Evolutionary conservation across 1,140 invertebrate genomes (phyloP), one percentile per base, ranked within the genome.

Genomic region (Drosophila navojoa): DNA sequence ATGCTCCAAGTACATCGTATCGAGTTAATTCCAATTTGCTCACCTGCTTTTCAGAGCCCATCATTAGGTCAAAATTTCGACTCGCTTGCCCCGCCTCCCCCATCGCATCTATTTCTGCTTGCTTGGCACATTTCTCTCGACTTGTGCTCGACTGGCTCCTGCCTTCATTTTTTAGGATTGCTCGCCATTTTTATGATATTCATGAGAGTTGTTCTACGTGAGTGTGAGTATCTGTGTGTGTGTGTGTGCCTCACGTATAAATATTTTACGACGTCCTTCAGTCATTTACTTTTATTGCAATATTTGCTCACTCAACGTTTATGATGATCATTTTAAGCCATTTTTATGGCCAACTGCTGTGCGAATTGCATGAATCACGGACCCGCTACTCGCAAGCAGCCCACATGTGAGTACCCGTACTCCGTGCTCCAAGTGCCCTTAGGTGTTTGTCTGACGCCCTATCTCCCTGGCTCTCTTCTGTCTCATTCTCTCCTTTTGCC

Each of bases 231-330:
- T 35, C 38, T 50, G 60, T 29, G 32, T 22, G 47, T 49, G 42
- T 70, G 66, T 78, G 60, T 61, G 74, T 72, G 77, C 74, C 76
- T 59, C 90, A 91, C 90, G 90, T 91, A 91, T 91, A 91, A 90
- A 91, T 91, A 90, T 91, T 91, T 91, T 91, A 91, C 82, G 86
- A 91, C 82, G 90, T 91, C 90, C 90, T 91, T 91, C 86, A 91
- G 90, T 91, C 90, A 91, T 91, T 91, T 91, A 91, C 91, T 91
- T 91, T 91, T 91, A 91, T 91, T 91, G 90, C 90, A 91, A 91
- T 91, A 90, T 91, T 91, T 91, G 90, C 90, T 86, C 90, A 90
- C 86, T 91, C 90, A 91, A 91, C 85, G 85, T 91, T 91, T 91
- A 91, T 91, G 90, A 91, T 91, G 90, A 91, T 91, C 90, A 90